A percentile compares a stretch with the other conserved stretches of the same genome.
Conservation (phyloP, 2,888 invertebrate species). For the Ennomos erosarius region DNA sequence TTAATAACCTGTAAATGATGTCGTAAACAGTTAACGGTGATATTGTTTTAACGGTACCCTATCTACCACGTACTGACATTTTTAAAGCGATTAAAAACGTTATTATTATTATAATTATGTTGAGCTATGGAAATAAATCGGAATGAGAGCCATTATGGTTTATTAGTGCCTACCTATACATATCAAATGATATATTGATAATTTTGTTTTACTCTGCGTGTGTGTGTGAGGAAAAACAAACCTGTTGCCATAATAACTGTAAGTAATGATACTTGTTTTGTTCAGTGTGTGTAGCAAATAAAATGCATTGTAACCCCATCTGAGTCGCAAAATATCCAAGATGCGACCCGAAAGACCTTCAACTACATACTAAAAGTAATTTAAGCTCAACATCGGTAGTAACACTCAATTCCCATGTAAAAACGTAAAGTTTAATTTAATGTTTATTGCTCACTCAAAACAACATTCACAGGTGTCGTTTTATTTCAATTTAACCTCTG, state of each 20-base stretch:
- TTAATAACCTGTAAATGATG: constrained; percentile 30
- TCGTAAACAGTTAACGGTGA: constrained; percentile 21
- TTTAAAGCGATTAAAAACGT: constrained; percentile 10
- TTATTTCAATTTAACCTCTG: constrained; percentile 33
- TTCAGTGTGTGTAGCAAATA: constrained; percentile 1
- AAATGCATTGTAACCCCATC: constrained; percentile 18
- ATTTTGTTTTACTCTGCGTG: too few relatives aligned
- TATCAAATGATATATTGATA: neutral
- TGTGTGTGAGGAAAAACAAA: too few relatives aligned
- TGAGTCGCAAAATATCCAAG: constrained; percentile 16
- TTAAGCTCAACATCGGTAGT: constrained; percentile 41
- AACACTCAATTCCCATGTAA: constrained; percentile 43
- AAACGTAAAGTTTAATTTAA: constrained; percentile 36
- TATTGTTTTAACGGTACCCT: constrained; percentile 31
- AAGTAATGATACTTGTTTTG: too few relatives aligned
- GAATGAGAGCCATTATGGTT: too few relatives aligned
- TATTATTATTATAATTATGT: neutral
- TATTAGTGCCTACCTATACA: constrained; percentile 1
- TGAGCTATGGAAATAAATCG: too few relatives aligned
- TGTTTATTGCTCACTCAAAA: constrained; percentile 51
- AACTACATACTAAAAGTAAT: constrained; percentile 24
- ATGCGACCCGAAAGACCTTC: constrained; percentile 20
- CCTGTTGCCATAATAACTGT: too few relatives aligned
- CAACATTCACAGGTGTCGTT: constrained; percentile 25
- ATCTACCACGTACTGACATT: constrained; percentile 5